Conservation (phyloP, 64 coral and sea anemone species). For the Montipora sp. region DNA sequence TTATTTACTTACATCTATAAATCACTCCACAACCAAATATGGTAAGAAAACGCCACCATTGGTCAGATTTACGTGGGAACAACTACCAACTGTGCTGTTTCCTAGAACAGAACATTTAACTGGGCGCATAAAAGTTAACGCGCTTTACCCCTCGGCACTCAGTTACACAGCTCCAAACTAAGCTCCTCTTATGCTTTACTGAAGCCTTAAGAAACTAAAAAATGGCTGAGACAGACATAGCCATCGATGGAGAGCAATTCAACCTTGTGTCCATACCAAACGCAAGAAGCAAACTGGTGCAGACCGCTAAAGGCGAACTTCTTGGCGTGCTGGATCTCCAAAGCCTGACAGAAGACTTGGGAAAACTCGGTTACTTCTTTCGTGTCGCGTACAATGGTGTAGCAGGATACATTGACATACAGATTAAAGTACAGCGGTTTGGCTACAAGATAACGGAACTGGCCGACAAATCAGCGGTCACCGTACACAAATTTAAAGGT, state of each 20-base stretch:
- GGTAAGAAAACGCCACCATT: background rate
- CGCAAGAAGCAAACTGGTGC: constrained; percentile 19
- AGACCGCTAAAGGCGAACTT: background rate
- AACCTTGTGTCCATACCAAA: constrained; percentile 33
- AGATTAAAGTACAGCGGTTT: constrained; percentile 66
- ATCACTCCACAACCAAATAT: background rate
- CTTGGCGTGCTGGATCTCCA: constrained; percentile 44
- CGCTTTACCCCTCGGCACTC: too few relatives aligned
- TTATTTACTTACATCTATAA: background rate
- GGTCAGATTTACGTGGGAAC: background rate
- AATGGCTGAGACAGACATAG: constrained; percentile 10
- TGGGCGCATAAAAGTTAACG: background rate
- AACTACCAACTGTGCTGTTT: background rate
- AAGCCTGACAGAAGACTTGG: constrained; percentile 58
- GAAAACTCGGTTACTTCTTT: constrained; percentile 66
- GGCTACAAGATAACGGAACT: constrained; percentile 66
- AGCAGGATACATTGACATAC: constrained; percentile 57
- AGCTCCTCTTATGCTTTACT: background rate
- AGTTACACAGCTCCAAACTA: background rate
- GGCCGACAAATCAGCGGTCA: constrained; percentile 61
- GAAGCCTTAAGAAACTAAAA: background rate
- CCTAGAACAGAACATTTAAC: background rate
- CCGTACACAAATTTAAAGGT: constrained; percentile 54
- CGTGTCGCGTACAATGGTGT: too few relatives aligned
- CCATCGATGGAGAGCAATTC: constrained; percentile 50